These are phyloP conservation scores for Corynorhinus townsendii DNA, from an alignment of 2,113 vertebrate genomes.

Conservation along the genomic window DNA sequence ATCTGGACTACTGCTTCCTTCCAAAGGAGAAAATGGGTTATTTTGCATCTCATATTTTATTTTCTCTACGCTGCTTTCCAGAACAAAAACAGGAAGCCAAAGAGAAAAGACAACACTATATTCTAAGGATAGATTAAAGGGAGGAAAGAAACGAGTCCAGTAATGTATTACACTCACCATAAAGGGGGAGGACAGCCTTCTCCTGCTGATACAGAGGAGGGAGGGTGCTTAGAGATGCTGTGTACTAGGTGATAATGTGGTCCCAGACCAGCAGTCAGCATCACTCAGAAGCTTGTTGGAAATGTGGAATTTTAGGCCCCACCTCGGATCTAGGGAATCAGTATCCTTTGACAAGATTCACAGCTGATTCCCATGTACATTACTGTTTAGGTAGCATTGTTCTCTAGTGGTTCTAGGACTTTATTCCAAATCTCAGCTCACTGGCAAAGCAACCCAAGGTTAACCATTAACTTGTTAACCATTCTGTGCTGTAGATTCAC, in stretches of 20 bases:
- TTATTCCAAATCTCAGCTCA: background rate
- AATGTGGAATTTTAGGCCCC: background rate
- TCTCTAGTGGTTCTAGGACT: background rate
- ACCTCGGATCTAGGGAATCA: background rate
- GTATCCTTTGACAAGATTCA: background rate
- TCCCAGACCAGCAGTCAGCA: background rate
- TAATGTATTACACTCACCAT: background rate
- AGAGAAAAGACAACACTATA: background rate
- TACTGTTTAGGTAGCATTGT: background rate
- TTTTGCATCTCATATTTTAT: slow-evolving; percentile 9
- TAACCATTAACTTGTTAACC: background rate
- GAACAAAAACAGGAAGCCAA: slow-evolving; percentile 23
- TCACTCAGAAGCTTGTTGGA: background rate
- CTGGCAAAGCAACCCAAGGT: background rate
- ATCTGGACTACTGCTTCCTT: background rate
- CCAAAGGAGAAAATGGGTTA: slow-evolving; percentile 20
- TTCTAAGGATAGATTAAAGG: background rate
- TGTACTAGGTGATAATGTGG: background rate
- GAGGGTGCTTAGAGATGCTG: background rate
- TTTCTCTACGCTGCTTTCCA: slow-evolving; percentile 12
- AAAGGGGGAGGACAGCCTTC: background rate
- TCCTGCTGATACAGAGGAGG: background rate
- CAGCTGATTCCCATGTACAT: background rate
- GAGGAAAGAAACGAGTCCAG: background rate
- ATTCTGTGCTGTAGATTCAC: slow-evolving; percentile 7